Evolutionary conservation across 2,797 vertebrate genomes (phyloP), one percentile per base, ranked within the genome.

Genomic region (Scolopax rusticola): DNA sequence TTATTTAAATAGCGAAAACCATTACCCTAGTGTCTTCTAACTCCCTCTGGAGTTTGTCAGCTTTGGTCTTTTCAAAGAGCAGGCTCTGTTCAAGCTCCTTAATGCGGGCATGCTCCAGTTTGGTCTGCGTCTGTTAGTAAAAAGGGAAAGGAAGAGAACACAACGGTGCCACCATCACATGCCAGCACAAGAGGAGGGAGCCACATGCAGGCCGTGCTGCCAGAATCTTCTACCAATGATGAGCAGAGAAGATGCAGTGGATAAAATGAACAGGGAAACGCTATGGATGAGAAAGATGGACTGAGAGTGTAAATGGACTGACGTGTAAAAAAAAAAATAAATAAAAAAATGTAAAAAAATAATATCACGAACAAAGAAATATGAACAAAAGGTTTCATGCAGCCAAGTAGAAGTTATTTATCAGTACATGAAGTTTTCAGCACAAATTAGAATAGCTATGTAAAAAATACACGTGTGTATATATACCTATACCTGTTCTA

Each of bases 121-220:
- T 99, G 99, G 99, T 99, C 99, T 99, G 99, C 99, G 99, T 99
- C 99, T 99, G 99, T 99, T 99, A 99, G 99, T 99, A 98, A 98
- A 99, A 99, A 99, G 98, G 99, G 98, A 99, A 98, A 99, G 99
- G 99, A 99, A 99, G 98, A 99, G 98, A 99, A 99, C 98, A 99
- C 99, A 99, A 99, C 99, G 99, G 99, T 99, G 99, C 99, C 99
- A 99, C 99, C 99, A 98, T 99, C 99, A 99, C 99, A 99, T 99
- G 99, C 99, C 99, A 99, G 99, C 99, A 99, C 98, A 95, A 99
- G 97, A 98, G 96, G 97, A 97, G 97, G 97, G 96, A 97, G 98
- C 98, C 95, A 98, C 98, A 98, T 99, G 99, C 99, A 99, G 98
- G 98, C 97, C 91, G 97, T 97, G 98, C 98, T 98, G 97, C 98